Evolutionary conservation across 2,888 invertebrate species (phyloP), one percentile per base, ranked within the genome.

Genomic region (Apotomis capreana): DNA sequence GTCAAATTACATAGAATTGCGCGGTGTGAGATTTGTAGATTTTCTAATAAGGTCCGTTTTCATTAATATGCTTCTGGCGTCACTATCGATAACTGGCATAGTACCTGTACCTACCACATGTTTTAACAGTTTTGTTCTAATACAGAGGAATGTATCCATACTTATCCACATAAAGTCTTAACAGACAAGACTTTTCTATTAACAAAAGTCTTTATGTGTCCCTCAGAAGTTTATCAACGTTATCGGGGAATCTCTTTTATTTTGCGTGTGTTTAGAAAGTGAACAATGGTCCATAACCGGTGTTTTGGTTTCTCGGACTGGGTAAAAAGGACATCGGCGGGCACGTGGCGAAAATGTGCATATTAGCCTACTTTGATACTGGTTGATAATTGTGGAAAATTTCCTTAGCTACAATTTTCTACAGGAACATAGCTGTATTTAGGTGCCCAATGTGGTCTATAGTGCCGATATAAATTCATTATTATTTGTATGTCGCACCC

Each of bases 291-390:
- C 61, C 59, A 70, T 74, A 70, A 74, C 49, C 12, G 54, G 9
- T 74, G 74, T 74, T 74, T 74, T 70, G 70, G 70, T 70, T 73
- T 55, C 12, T n/a, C 49, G 54, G 70, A 70, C 46, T 70, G 63
- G 74, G 74, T 70, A 65, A 70, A 70, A 74, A 70, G 68, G 68
- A 64, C 68, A 68, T 63, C 68, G 55, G 13, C 13, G 4, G 9
- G 67, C 67, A 67, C 67, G 67, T 67, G 67, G 58, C 13, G 12
- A 46, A 46, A 65, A 65, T 64, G 65, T 65, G 55, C 65, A 12
- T 0, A 65, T 55, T 65, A 51, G 58, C 58, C 58, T 59, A 51
- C 37, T 51, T 67, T 15, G 67, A 57, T 67, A 58, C 3, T 36
- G 13, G n/a, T 54, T 15, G 10, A 55, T 46, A 46, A 64, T 44